phyloP scores from a whole-genome alignment of 2,797 vertebrate species.

The Thaleichthys pacificus region DNA sequence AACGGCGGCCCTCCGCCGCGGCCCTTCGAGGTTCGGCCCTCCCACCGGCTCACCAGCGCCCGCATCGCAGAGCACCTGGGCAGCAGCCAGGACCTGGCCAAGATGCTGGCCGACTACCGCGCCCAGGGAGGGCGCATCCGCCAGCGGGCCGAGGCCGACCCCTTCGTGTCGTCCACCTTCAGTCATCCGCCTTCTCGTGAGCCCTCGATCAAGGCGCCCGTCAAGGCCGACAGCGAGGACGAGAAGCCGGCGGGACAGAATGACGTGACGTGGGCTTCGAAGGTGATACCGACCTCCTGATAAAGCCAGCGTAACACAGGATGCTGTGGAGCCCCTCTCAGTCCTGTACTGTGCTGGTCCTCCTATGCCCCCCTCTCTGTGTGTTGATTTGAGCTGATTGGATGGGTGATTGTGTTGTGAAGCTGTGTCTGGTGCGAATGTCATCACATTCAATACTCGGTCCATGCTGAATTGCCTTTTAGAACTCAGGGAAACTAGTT shows the following conservation, averaged over 20 bases:
- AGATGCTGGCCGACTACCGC: conserved; percentile 93
- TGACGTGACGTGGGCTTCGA: conserved; percentile 84
- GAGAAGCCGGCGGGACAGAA: conserved; percentile 78
- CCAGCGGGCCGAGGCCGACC: conserved; percentile 77
- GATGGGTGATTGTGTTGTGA: no score
- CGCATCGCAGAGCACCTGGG: conserved; percentile 85
- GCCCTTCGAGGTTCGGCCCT: conserved; percentile 81
- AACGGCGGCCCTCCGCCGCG: conserved; percentile 74
- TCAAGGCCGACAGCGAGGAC: conserved; percentile 82
- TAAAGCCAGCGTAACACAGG: neutral
- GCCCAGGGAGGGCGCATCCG: conserved; percentile 91
- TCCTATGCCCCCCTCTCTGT: no score
- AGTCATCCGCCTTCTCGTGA: conserved; percentile 55
- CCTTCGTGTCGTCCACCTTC: conserved; percentile 61
- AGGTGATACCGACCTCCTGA: conserved; percentile 71
- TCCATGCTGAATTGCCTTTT: neutral
- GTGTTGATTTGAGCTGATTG: no score
- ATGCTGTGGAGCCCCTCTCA: no score
- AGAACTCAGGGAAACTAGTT: neutral
- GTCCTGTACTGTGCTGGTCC: no score
- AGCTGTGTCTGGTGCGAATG: no score
- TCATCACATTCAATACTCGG: no score
- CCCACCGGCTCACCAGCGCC: conserved; percentile 85
- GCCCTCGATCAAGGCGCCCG: conserved; percentile 62
- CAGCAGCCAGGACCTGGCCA: conserved; percentile 82